Base-by-base conservation (phyloP, 2,888 invertebrate species). In the Polymixis flavicincta region DNA sequence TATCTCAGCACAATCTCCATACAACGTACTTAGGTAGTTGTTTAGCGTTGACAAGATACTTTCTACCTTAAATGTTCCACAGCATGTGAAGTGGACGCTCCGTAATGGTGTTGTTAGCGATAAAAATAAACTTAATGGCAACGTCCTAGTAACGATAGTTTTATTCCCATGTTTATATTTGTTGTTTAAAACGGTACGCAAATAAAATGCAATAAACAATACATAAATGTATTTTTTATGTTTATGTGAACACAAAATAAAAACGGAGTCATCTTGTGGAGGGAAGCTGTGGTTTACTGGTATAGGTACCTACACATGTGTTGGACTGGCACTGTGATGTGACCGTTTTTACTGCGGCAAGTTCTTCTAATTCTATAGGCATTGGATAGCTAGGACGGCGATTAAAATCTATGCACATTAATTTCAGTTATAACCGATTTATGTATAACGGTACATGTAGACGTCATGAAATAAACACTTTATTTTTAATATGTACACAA, bases 141-240 rank as follows among this genome's bases (percentile, higher is more conserved):
- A 76, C 65, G 67, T 78, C 67, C 59, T 37, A 70, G 65, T 71
- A 77, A 82, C 71, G 63, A 65, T 67, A 67, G 61, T 74, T 76
- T 76, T 78, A 81, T 74, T 61, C 45, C 55, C 59, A 22, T 83
- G 74, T 85, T 75, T 72, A 72, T 74, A 76, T 79, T 71, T 77
- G 59, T 61, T 76, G 70, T 79, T 65, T 69, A 82, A 82, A 67
- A 81, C 50, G 59, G 32, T 67, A 82, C 71, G 78, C 68, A 72
- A 75, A 75, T 81, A 81, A 67, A 72, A 74, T 42, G 76, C 70
- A 79, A 82, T 82, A 82, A 78, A 82, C 73, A 79, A 63, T 70
- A 22, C 55, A 60, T 71, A 71, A 78, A 71, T 82, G 81, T 73
- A 50, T 66, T 73, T 81, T 82, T 82, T 82, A 82, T 79, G 82